phyloP scores from a whole-genome alignment of 2,113 vertebrate genomes.

The Carassius gibelio region DNA sequence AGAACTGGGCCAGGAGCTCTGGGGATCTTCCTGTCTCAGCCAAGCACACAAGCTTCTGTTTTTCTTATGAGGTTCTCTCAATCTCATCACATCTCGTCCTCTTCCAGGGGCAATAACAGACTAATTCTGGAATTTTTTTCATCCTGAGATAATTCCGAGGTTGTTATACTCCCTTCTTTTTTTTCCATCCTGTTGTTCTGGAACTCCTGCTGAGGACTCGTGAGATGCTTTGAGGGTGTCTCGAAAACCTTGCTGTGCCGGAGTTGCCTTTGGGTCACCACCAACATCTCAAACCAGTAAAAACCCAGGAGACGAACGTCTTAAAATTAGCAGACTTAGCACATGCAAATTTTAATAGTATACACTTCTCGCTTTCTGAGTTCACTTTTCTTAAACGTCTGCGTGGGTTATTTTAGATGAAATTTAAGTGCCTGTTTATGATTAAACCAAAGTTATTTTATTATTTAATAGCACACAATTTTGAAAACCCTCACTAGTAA shows the following conservation, averaged over 20 bases:
- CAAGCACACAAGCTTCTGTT: background rate
- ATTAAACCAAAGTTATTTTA: too few relatives aligned
- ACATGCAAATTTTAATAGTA: background rate
- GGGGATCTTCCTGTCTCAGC: constrained; percentile 8
- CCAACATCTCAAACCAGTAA: background rate
- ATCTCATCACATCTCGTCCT: constrained; percentile 2
- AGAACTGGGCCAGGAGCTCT: constrained; percentile 30
- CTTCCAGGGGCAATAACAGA: constrained; percentile 17
- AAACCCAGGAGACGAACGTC: background rate
- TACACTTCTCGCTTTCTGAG: background rate
- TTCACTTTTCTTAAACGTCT: background rate
- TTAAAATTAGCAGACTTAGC: background rate
- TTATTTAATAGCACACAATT: too few relatives aligned
- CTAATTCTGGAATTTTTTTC: constrained; percentile 32
- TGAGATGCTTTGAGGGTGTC: constrained; percentile 4
- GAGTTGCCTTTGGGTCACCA: constrained; percentile 19
- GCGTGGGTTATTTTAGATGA: background rate
- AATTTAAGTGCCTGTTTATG: too few relatives aligned
- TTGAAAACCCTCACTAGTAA: too few relatives aligned
- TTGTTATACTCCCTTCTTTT: constrained; percentile 7
- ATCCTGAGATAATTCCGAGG: constrained; percentile 26
- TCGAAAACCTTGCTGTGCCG: background rate
- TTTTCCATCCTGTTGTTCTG: constrained; percentile 29
- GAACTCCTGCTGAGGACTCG: constrained; percentile 3
- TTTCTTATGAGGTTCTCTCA: constrained; percentile 2